These are phyloP conservation scores for Allobates femoralis DNA, from an alignment of 2,797 vertebrate species.

Conservation along the genomic window DNA sequence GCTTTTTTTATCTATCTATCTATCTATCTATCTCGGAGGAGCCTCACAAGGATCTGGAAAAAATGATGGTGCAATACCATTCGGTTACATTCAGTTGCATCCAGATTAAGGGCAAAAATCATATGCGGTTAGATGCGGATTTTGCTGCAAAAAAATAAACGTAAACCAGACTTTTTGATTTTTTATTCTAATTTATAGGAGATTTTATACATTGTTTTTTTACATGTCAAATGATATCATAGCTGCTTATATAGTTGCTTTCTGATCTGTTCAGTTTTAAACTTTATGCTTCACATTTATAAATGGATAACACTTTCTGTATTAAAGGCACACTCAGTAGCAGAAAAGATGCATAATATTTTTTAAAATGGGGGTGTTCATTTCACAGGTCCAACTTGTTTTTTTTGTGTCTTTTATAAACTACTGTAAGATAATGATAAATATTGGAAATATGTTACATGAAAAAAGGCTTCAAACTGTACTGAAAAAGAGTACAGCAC, in stretches of 20 bases:
- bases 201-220: not conserved
- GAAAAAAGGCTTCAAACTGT: constrained; percentile 24
- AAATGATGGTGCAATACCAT: no score
- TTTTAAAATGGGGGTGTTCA: no score
- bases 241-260: not conserved
- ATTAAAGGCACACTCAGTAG: not conserved
- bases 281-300: not conserved
- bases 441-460: constrained; percentile 17
- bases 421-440: not conserved
- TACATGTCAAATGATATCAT: not conserved
- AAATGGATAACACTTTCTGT: not conserved
- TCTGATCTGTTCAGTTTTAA: not conserved
- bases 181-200: no score
- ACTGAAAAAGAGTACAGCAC: constrained; percentile 2
- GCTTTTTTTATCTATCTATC: no score
- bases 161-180: no score
- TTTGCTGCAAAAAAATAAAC: no score
- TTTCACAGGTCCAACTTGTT: not conserved
- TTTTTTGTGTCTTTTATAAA: not conserved
- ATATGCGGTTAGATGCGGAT: no score
- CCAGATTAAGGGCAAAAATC: no score
- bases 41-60: no score
- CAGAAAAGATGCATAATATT: not conserved
- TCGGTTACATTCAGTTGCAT: no score
- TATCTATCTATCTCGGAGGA: no score